Base-by-base conservation (phyloP, 2,797 vertebrate species). In the Benthosema pterotum region DNA sequence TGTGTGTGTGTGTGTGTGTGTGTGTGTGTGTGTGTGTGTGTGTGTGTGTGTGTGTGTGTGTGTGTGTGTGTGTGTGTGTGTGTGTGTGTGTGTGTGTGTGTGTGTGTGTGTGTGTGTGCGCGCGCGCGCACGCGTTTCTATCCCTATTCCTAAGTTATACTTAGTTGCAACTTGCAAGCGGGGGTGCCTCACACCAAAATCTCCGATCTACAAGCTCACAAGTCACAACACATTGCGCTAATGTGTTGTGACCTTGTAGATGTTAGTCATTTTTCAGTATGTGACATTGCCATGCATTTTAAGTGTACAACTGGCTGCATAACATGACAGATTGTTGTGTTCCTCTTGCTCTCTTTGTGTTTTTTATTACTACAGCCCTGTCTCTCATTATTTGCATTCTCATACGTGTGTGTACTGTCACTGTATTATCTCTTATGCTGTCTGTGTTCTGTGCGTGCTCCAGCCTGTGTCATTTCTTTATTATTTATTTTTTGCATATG, bases 401-500 rank as follows among this genome's bases (percentile, higher is more conserved):
- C 72, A 61, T 67, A 65, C 5, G 3, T 6, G 4, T 32, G 28
- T 32, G 28, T 28, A 8, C 52, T 62, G 65, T 52, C 75, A 55
- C 71, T 64, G 66, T 74, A 50, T 43, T 66, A 14, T 69, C 60
- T 76, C 67, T 60, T 69, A 54, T 60, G 64, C 66, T 52, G 53
- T 56, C 49, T 67, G n/a, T 56, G 46, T 53, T 14, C 5, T 66
- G 12, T 68, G 74, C 69, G 38, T 63, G 77, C 60, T 60, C 75
- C 60, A 71, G 77, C 74, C 65, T 63, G 15, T 43, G 73, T 7
- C 67, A 5, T 63, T 43, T 47, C 22, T 75, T 59, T 74, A 62
- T 71, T 70, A 15, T 77, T 65, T 85, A 75, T 82, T 79, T n/a
- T 38, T 38, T 38, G 32, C 32, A 38, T 38, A 42, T 72, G 79